Evolutionary conservation across 2,113 vertebrate genomes (phyloP), one percentile per base, ranked within the genome.

Genomic region (Sebastes fasciatus): DNA sequence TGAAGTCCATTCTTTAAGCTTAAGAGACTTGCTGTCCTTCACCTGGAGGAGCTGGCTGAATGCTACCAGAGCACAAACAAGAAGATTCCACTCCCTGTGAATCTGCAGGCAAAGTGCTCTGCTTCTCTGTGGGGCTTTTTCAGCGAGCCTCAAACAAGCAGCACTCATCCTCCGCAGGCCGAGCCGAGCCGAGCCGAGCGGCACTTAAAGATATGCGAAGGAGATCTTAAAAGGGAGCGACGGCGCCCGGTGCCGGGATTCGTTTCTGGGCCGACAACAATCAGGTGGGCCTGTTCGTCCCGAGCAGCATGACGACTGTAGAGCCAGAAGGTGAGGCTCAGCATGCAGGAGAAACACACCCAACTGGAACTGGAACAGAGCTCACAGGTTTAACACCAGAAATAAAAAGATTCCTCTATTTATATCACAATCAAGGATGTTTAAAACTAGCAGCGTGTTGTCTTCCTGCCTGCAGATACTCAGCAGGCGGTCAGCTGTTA

Each of bases 11-110:
- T 80, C 49, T 43, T 51, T 16, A 52, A 46, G 64, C 74, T 80
- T 2, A 16, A 19, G 16, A 57, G 34, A 76, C 72, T 51, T 71
- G 19, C 45, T 49, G 45, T 74, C 52, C 75, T 57, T 80, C 71
- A 86, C 75, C 78, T 70, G 62, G n/a, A 69, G 75, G 52, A 58
- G 67, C 10, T n/a, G 45, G 14, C 64, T 77, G 46, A 54, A 83
- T 74, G 83, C 67, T 67, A 62, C 55, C 69, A 8, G 52, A 78
- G 70, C 74, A 46, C 46, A 81, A 67, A 65, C 6, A 55, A 83
- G 86, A 85, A 82, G 75, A 90, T 86, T 84, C 79, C 77, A 82
- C 61, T 78, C 63, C 16, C 70, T 71, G 83, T 65, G 65, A 86
- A 82, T 71, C 11, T 40, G 70, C 58, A 71, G 49, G 45, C 73